Base-by-base conservation (phyloP, 2,888 invertebrate genomes). In the Orthosia cruda region DNA sequence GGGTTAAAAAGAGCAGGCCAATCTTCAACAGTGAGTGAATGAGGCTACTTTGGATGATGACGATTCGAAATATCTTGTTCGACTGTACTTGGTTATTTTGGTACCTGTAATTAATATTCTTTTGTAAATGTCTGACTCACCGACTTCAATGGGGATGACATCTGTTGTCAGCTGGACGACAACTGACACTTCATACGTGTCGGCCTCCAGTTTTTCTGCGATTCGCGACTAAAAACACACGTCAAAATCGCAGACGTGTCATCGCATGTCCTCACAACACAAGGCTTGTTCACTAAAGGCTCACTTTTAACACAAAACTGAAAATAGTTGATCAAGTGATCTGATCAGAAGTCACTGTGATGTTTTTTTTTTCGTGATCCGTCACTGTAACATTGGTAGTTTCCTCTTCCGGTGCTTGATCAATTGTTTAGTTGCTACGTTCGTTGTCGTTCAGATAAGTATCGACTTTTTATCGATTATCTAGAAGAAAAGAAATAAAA, bases 131-230 rank as follows among this genome's bases (percentile, higher is more conserved):
- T 61, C 40, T 63, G 73, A 94, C 97, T 96, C 87, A 97, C 97
- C 96, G 93, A 86, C 91, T 92, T 96, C 96, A 90, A 93, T 92
- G 84, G 94, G 93, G 91, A 93, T 94, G 94, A 95, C 97, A 97
- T 97, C 96, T 96, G 96, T 97, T 95, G 97, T 96, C 96, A 96
- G 95, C 95, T 96, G 94, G 92, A 95, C 94, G 94, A 92, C 96
- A 95, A 97, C 97, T 95, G 97, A 96, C 95, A 95, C 95, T 75
- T 96, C 96, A 96, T 96, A 95, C 92, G 96, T 95, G 92, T 96
- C 95, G 95, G 89, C 93, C 96, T 96, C 97, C 97, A 97, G 97
- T 94, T 95, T 96, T 95, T 89, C 89, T 80, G 74, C 80, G 78
- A 88, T 89, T 83, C 75, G 80, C 86, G 85, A 89, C 87, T 69